These are phyloP conservation scores for Lacerta viridis DNA, from an alignment of 2,797 vertebrate genomes.

Conservation along the genomic window DNA sequence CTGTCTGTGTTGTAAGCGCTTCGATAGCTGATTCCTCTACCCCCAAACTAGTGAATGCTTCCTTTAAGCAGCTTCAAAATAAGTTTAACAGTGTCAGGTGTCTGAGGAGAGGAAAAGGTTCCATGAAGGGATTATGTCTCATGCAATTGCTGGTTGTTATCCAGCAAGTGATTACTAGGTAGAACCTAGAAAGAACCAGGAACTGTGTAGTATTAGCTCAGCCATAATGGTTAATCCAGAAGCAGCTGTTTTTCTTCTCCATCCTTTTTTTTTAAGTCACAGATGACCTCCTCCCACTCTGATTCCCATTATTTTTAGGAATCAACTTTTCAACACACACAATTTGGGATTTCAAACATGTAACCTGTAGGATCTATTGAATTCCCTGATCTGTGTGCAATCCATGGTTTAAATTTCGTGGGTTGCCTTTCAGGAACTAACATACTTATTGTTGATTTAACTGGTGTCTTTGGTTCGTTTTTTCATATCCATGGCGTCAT, in stretches of 20 bases:
- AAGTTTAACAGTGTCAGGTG: constrained; percentile 45
- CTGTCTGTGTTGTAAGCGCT: constrained; percentile 69
- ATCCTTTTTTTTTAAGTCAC: constrained; percentile 48
- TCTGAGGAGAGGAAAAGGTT: constrained; percentile 31
- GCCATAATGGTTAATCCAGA: constrained; percentile 73
- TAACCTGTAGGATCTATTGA: constrained; percentile 28
- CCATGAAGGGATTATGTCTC: constrained; percentile 27
- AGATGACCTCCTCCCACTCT: constrained; percentile 69
- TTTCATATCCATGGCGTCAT: constrained; percentile 35
- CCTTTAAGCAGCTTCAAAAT: constrained; percentile 65
- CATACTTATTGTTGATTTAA: constrained; percentile 65
- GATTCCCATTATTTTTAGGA: constrained; percentile 67
- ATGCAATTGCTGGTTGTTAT: constrained; percentile 25
- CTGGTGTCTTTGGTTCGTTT: constrained; percentile 53
- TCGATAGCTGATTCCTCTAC: constrained; percentile 72
- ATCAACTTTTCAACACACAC: constrained; percentile 66
- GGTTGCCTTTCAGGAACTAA: constrained; percentile 69
- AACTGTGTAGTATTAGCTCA: constrained; percentile 57
- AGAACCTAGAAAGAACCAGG: constrained; percentile 54
- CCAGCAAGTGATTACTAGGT: not conserved
- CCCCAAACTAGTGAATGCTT: constrained; percentile 67
- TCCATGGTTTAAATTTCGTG: constrained; percentile 43
- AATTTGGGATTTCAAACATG: constrained; percentile 67
- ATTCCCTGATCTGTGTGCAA: constrained; percentile 52
- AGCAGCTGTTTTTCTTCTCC: constrained; percentile 67